Evolutionary conservation across 2,888 invertebrate genomes (phyloP).

Genomic region (Chloromyia formosa): DNA sequence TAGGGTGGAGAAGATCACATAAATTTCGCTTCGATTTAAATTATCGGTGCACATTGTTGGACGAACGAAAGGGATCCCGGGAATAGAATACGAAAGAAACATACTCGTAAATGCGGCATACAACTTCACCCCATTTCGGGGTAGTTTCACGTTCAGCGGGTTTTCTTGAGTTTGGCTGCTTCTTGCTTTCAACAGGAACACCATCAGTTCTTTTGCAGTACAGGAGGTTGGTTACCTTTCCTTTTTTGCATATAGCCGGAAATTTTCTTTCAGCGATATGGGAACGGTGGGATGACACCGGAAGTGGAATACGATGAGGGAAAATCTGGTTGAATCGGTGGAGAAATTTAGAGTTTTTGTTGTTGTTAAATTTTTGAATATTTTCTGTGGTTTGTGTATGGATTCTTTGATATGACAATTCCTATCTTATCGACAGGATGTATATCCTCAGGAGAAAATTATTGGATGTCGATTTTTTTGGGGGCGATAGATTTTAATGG

Average conservation of each 20-base stretch:
- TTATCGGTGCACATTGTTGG: slow-evolving; percentile 40
- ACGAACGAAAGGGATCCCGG: not conserved
- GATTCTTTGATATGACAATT: slow-evolving; percentile 13
- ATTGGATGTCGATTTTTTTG: not conserved
- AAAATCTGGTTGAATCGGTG: not conserved
- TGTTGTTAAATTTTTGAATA: not conserved
- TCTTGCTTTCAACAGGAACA: not conserved
- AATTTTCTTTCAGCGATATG: slow-evolving; percentile 37
- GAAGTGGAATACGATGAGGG: not conserved
- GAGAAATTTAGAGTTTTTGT: too few species aligned
- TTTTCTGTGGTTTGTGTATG: not conserved
- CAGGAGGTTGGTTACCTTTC: slow-evolving; percentile 12
- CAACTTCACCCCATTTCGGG: slow-evolving; percentile 12
- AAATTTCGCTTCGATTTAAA: slow-evolving; percentile 51
- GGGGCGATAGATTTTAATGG: too few species aligned
- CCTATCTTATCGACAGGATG: slow-evolving; percentile 39
- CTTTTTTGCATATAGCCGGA: slow-evolving; percentile 38
- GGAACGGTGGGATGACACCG: not conserved
- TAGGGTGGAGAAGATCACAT: slow-evolving; percentile 39
- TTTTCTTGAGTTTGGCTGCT: slow-evolving; percentile 12
- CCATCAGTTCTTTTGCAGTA: slow-evolving; percentile 6
- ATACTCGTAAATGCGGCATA: slow-evolving; percentile 12
- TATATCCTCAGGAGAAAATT: slow-evolving; percentile 25
- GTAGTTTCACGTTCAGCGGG: not conserved
- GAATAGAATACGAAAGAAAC: too few species aligned